Conservation (phyloP, 2,888 invertebrate genomes). For the Sepiola atlantica region DNA sequence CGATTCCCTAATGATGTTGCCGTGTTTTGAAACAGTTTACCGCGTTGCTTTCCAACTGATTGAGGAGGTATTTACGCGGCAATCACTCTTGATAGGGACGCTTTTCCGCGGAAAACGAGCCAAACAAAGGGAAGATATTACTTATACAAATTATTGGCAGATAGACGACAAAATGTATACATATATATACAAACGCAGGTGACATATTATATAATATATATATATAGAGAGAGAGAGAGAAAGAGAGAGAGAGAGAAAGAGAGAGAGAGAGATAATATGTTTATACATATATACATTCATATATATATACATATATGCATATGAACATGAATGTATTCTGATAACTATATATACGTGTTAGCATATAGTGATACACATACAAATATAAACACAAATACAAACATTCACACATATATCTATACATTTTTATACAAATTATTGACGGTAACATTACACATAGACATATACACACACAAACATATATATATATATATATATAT, state of each 20-base stretch:
- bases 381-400: no score
- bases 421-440: no score
- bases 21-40: conserved; percentile 22
- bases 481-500: not conserved
- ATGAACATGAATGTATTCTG: not conserved
- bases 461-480: not conserved
- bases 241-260: not conserved
- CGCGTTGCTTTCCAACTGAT: conserved; percentile 6
- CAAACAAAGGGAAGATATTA: conserved; percentile 32
- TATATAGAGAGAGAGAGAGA: not conserved
- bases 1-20: conserved; percentile 32
- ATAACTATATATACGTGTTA: no score
- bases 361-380: no score
- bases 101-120: not conserved
- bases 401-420: no score
- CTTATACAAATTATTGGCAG: not conserved
- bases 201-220: not conserved
- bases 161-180: not conserved
- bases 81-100: not conserved
- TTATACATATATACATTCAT: not conserved
- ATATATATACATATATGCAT: not conserved
- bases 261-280: no score
- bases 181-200: not conserved
- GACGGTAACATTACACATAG: no score
- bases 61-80: not conserved